Evolutionary conservation across 2,113 vertebrate genomes (phyloP), one percentile per base, ranked within the genome.

Genomic region (Bufo gargarizans): DNA sequence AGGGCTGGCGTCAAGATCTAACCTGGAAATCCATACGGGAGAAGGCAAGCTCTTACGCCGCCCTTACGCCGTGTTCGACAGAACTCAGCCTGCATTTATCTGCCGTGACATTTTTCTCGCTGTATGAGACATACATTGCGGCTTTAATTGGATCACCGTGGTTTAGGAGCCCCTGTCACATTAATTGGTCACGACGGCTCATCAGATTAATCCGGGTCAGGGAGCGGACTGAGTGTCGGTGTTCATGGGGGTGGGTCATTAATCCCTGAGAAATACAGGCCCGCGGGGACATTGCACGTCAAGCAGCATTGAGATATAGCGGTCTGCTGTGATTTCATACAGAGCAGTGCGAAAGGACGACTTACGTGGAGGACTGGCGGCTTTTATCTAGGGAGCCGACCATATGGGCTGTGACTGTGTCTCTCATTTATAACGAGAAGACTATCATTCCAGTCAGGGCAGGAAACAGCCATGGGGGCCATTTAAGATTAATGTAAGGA

Each of bases 101-200:
- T 19, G 61, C 76, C 55, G 19, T 67, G 50, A 69, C 47, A 87
- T 53, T 76, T 49, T n/a, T 59, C 50, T 47, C n/a, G 50, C n/a
- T 59, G 65, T 11, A 17, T 20, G 20, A 47, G 49, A 59, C 56
- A 82, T 59, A 71, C 45, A 82, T 72, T 83, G 79, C 20, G 55
- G 19, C 12, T 88, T 45, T 88, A 88, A 88, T 76, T 63, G 86
- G 86, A 88, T 88, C 67, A 88, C 33, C 13, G 45, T 16, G 47
- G 55, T 59, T 69, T 80, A 83, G 45, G 45, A 83, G 67, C 47
- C 56, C 67, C 86, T 77, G 86, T 88, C 86, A 83, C 67, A 82
- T 82, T 88, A 88, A 88, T 88, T 88, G 86, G 86, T 88, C 86
- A 88, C 86, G 86, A 83, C 65, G 56, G 79, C 86, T 88, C 79